Evolutionary conservation across 2,888 invertebrate species (phyloP).

Genomic region (Leucania comma): DNA sequence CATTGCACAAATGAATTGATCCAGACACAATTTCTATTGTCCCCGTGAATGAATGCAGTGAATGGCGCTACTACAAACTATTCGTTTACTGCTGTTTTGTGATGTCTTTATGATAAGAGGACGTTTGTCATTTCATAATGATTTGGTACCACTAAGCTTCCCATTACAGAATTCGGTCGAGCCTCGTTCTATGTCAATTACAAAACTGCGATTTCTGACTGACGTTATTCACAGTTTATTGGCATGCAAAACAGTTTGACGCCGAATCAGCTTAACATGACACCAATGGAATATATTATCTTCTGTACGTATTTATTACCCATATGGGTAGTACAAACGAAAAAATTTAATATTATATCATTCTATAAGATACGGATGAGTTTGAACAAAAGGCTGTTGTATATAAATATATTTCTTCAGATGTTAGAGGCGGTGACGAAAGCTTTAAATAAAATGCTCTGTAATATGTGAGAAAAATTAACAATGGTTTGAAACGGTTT

Average conservation of each 20-base stretch:
- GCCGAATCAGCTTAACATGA: conserved; percentile 65
- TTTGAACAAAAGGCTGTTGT: neutral
- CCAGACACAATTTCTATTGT: conserved; percentile 52
- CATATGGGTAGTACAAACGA: neutral
- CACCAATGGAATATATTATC: conserved; percentile 60
- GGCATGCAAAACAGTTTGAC: conserved; percentile 69
- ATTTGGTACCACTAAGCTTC: conserved; percentile 55
- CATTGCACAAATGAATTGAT: conserved; percentile 44
- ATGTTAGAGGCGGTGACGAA: neutral
- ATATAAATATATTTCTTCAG: neutral
- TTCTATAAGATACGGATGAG: neutral
- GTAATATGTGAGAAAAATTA: conserved; percentile 18
- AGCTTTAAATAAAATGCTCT: conserved; percentile 5
- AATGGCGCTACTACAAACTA: conserved; percentile 23
- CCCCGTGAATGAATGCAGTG: conserved; percentile 43
- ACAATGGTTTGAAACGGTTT: conserved; percentile 21
- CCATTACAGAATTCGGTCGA: conserved; percentile 66
- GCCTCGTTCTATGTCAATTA: conserved; percentile 57
- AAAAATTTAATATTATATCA: conserved; percentile 4
- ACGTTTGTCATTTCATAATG: conserved; percentile 52
- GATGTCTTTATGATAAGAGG: conserved; percentile 26
- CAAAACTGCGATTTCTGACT: conserved; percentile 52
- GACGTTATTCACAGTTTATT: conserved; percentile 60
- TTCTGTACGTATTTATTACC: conserved; percentile 33
- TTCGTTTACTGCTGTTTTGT: conserved; percentile 25